These are phyloP conservation scores for Hiodon tergisus DNA, from an alignment of 2,113 vertebrate genomes.

Conservation along the genomic window DNA sequence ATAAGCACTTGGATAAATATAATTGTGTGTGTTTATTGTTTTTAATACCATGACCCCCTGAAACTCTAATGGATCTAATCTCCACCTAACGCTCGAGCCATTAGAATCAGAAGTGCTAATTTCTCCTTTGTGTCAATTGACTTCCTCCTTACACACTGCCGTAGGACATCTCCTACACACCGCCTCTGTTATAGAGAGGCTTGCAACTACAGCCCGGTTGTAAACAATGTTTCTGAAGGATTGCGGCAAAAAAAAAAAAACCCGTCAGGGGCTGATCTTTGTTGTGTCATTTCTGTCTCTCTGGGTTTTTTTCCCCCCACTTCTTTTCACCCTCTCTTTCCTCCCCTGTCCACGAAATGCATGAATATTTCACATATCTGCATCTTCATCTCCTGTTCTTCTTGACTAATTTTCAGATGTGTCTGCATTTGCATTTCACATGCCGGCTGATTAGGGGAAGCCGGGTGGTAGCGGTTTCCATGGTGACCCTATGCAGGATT, in stretches of 20 bases:
- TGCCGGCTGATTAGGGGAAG: conserved; percentile 85
- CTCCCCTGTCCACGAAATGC: conserved; percentile 67
- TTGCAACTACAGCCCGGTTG: conserved; percentile 81
- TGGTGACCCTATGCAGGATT: conserved; percentile 83
- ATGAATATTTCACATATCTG: conserved; percentile 99
- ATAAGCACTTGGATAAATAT: neutral
- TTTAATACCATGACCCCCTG: neutral
- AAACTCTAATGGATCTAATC: conserved; percentile 3
- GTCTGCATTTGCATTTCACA: conserved; percentile 98
- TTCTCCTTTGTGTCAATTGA: neutral
- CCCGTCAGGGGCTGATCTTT: conserved; percentile 94
- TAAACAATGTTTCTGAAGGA: conserved; percentile 87
- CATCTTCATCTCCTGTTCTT: conserved; percentile 86
- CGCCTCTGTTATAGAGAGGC: conserved; percentile 54
- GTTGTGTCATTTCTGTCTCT: conserved; percentile 96
- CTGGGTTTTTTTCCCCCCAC: conserved; percentile 58
- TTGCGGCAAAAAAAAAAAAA: conserved; percentile 79
- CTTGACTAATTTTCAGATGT: conserved; percentile 97
- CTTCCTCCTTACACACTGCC: conserved; percentile 29
- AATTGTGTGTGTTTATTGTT: neutral
- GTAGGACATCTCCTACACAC: conserved; percentile 54
- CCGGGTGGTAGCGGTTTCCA: conserved; percentile 80
- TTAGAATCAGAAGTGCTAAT: conserved; percentile 27
- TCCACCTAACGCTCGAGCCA: neutral
- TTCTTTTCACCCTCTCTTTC: conserved; percentile 43